A percentile compares a stretch with the other conserved stretches of the same genome.
Conservation (phyloP, 2,797 vertebrate genomes). For the Girardinus metallicus region DNA sequence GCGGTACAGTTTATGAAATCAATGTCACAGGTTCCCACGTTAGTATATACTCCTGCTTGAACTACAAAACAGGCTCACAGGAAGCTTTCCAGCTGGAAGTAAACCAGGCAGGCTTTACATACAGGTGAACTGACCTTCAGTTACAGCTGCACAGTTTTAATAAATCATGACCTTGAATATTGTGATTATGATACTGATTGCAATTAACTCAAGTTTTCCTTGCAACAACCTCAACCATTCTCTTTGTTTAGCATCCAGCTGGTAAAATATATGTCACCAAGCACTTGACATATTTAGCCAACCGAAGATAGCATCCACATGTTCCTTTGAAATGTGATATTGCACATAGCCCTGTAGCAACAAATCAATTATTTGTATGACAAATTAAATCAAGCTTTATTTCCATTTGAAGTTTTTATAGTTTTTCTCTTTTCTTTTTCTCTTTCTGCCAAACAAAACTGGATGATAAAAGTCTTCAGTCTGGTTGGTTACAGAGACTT, state of each 20-base stretch:
- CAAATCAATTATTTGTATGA: too few relatives aligned
- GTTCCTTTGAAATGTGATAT: not conserved
- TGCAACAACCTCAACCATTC: not conserved
- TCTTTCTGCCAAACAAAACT: too few relatives aligned
- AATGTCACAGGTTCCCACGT: not conserved
- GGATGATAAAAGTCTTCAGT: too few relatives aligned
- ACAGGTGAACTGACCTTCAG: not conserved
- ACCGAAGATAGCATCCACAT: not conserved
- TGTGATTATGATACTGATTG: too few relatives aligned
- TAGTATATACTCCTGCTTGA: not conserved
- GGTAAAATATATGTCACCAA: not conserved
- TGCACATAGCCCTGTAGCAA: too few relatives aligned
- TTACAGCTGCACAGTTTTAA: not conserved
- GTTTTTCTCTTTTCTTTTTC: too few relatives aligned
- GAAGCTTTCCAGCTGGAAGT: not conserved
- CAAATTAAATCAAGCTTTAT: too few relatives aligned
- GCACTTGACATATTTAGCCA: not conserved
- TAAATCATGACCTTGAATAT: not conserved
- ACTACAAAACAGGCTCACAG: not conserved
- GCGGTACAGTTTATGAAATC: constrained; percentile 6
- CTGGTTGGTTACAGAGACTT: too few relatives aligned
- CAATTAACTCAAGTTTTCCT: not conserved
- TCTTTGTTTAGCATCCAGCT: not conserved
- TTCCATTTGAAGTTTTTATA: too few relatives aligned
- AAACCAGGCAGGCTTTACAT: not conserved